Percentiles rank a stretch among this genome's conserved stretches.
Conservation (phyloP, 2,888 invertebrate species). For the Erpobdella octoculata region DNA sequence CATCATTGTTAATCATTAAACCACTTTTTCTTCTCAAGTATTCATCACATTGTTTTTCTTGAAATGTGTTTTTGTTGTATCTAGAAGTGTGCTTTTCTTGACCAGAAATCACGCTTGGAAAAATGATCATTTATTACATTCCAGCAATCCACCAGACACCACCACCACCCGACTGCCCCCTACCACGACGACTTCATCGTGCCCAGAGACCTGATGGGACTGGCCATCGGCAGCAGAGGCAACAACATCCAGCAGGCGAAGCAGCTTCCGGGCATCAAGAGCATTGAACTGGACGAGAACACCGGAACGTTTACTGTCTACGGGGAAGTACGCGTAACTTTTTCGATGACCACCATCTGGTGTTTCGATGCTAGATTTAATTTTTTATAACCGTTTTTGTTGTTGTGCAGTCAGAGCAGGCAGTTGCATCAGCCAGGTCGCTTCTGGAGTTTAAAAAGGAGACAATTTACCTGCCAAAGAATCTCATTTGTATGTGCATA, state of each 20-base stretch:
- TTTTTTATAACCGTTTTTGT: neutral
- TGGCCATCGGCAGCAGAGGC: constrained; percentile 95
- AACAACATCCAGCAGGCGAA: constrained; percentile 91
- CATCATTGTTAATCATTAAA: neutral
- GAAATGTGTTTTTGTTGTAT: neutral
- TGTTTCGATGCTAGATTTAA: neutral
- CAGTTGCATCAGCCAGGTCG: constrained; percentile 81
- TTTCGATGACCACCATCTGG: neutral
- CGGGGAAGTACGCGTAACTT: constrained; percentile 66
- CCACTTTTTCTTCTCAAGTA: too few relatives aligned
- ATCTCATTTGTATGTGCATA: constrained; percentile 75
- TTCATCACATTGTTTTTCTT: too few relatives aligned
- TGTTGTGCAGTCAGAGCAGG: constrained; percentile 68
- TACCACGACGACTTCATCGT: constrained; percentile 82
- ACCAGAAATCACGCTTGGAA: too few relatives aligned
- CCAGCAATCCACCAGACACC: constrained; percentile 65
- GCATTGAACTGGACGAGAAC: constrained; percentile 66
- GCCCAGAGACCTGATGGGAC: constrained; percentile 91
- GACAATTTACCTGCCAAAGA: constrained; percentile 85
- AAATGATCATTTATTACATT: too few relatives aligned
- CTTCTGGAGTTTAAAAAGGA: constrained; percentile 96
- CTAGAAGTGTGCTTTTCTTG: too few relatives aligned
- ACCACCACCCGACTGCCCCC: constrained; percentile 54
- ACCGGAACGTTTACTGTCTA: constrained; percentile 93
- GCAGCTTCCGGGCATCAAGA: constrained; percentile 84